These are phyloP conservation scores for Diabrotica undecimpunctata DNA, from an alignment of 1,140 invertebrate species.

Conservation along the genomic window DNA sequence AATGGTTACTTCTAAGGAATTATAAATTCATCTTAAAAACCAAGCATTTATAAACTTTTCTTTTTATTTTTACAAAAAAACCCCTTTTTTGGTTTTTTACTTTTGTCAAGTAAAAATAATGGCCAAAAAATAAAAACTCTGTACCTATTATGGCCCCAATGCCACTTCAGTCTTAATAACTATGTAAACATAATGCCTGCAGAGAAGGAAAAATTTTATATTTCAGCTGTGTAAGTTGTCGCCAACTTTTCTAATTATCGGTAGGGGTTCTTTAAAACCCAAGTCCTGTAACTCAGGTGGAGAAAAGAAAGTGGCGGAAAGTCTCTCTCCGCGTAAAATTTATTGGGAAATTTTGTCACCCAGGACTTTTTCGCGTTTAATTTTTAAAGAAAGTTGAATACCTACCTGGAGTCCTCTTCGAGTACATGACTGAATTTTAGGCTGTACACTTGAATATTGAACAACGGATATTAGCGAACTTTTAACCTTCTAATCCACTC, in stretches of 20 bases:
- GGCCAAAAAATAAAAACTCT: too few relatives aligned
- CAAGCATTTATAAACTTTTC: too few relatives aligned
- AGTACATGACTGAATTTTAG: conserved; percentile 1
- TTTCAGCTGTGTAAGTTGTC: neutral
- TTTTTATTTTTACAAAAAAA: too few relatives aligned
- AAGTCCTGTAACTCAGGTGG: neutral
- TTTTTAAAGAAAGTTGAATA: neutral
- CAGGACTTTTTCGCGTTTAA: neutral
- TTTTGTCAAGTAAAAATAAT: too few relatives aligned
- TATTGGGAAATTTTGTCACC: conserved; percentile 2
- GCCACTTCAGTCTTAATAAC: too few relatives aligned
- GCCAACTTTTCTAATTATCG: neutral
- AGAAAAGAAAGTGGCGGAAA: neutral
- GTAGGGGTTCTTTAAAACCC: neutral
- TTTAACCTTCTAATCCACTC: neutral
- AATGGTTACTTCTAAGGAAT: too few relatives aligned
- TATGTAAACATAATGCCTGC: too few relatives aligned
- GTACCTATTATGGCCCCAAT: too few relatives aligned
- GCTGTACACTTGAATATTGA: neutral
- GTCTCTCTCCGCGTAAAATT: neutral
- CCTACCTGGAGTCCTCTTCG: neutral
- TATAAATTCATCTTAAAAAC: too few relatives aligned
- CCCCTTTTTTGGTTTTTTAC: too few relatives aligned
- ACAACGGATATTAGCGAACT: neutral
- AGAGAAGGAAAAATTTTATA: neutral